Evolutionary conservation across 2,888 invertebrate genomes (phyloP), one percentile per base, ranked within the genome.

Genomic region (Erebia epiphron): DNA sequence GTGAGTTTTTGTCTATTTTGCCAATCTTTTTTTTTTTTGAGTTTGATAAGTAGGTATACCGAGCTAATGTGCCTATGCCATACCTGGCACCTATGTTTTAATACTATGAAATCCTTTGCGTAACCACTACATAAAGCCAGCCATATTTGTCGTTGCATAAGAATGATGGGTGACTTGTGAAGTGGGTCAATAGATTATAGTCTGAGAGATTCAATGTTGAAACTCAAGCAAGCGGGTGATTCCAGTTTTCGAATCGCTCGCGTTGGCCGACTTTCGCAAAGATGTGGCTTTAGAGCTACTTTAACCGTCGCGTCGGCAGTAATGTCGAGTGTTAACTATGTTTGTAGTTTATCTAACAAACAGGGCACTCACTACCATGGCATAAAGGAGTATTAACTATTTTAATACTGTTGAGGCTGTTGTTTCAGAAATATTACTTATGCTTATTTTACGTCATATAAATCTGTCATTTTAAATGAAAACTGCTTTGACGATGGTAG

Each of bases 141-240:
- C 65, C 60, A 41, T 67, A 70, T 73, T 49, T 61, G 60, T 52
- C 9, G 67, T 74, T 75, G 69, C 71, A 69, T 75, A 70, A 75
- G 54, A 65, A 66, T 54, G 70, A 76, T 72, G 68, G 72, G 70
- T 61, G 69, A 67, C 62, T 67, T 49, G 63, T 62, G 66, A 74
- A 69, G 70, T 69, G 66, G 73, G 76, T 74, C 72, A 76, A 72
- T 76, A 73, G 75, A 67, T 73, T 69, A 73, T 75, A 73, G 70
- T 74, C 64, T 70, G 73, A 73, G 72, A 74, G 69, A 73, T 72
- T 64, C 65, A 66, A 62, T 74, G 73, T 73, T 69, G 70, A 67
- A 74, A 73, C 67, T 21, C 21, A 43, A 69, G 60, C 66, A 63
- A 65, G 52, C 57, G 69, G 68, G 63, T 61, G 46, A 67, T 67